These are phyloP conservation scores for Agonum fuliginosum DNA, from an alignment of 2,888 invertebrate genomes.

Conservation along the genomic window DNA sequence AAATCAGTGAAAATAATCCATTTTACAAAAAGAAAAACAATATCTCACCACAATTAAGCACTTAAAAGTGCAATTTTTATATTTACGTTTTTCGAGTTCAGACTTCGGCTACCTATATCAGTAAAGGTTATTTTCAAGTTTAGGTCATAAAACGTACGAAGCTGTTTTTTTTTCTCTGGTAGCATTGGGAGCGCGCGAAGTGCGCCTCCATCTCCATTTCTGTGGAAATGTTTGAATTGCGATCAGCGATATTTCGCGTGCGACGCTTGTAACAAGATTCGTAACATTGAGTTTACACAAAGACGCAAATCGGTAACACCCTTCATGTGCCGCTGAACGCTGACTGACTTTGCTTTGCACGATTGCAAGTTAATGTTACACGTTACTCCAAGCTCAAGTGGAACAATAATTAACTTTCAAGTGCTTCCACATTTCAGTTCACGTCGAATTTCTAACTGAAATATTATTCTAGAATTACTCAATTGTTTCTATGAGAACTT, in stretches of 20 bases:
- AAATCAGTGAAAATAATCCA: too few relatives aligned
- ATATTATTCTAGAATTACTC: neutral
- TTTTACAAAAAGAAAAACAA: too few relatives aligned
- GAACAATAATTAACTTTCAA: conserved; percentile 27
- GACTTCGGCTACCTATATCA: too few relatives aligned
- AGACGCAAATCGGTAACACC: neutral
- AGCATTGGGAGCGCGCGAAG: neutral
- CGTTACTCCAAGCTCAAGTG: neutral
- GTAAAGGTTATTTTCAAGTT: too few relatives aligned
- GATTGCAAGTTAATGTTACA: neutral
- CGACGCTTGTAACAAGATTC: neutral
- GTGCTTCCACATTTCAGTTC: conserved; percentile 1
- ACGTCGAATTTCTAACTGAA: neutral
- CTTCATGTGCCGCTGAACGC: too few relatives aligned
- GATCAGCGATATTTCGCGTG: conserved; percentile 14
- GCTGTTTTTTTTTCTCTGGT: neutral
- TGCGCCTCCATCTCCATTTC: neutral
- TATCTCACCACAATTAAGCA: too few relatives aligned
- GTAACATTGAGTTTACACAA: neutral
- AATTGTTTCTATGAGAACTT: too few relatives aligned
- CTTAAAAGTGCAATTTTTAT: too few relatives aligned
- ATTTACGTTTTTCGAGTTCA: too few relatives aligned
- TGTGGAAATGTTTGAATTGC: conserved; percentile 20
- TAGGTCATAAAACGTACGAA: neutral
- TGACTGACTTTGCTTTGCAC: too few relatives aligned